These are phyloP conservation scores for Hirtodrosophila trivittata DNA, from an alignment of 2,888 invertebrate species.

Conservation along the genomic window DNA sequence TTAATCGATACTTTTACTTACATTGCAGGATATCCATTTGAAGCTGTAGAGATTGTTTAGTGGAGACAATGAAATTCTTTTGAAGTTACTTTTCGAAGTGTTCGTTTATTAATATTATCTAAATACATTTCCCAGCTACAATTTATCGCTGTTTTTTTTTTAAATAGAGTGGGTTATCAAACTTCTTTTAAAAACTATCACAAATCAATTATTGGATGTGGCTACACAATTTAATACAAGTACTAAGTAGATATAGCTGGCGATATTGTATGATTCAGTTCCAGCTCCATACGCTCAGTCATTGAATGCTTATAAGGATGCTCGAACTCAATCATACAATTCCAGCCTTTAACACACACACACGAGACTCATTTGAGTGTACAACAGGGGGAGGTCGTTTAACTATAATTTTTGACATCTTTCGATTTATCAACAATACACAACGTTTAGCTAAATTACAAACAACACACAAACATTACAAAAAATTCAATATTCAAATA, in stretches of 20 bases:
- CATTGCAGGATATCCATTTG: too few relatives aligned
- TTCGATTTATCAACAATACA: constrained; percentile 19
- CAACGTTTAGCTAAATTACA: constrained; percentile 49
- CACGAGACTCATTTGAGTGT: not conserved
- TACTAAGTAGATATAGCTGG: constrained; percentile 35
- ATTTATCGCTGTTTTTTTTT: constrained; percentile 9
- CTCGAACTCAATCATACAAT: constrained; percentile 18
- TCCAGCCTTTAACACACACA: constrained; percentile 16
- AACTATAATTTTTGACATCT: constrained; percentile 3
- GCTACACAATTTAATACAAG: constrained; percentile 66
- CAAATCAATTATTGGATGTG: constrained; percentile 77
- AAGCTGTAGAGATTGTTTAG: too few relatives aligned
- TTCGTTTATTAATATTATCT: not conserved
- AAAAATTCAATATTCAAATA: constrained; percentile 26
- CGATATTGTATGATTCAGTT: constrained; percentile 15
- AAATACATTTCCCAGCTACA: constrained; percentile 1
- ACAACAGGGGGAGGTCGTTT: constrained; percentile 4
- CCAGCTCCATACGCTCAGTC: constrained; percentile 24
- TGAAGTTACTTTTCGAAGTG: constrained; percentile 2
- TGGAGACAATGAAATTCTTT: too few relatives aligned
- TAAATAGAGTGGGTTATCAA: constrained; percentile 46
- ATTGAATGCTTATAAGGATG: constrained; percentile 16
- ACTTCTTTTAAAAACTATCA: constrained; percentile 73
- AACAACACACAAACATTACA: constrained; percentile 49
- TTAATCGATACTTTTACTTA: too few relatives aligned